Conservation (phyloP, 1,140 invertebrate genomes). For the Homarus americanus region DNA sequence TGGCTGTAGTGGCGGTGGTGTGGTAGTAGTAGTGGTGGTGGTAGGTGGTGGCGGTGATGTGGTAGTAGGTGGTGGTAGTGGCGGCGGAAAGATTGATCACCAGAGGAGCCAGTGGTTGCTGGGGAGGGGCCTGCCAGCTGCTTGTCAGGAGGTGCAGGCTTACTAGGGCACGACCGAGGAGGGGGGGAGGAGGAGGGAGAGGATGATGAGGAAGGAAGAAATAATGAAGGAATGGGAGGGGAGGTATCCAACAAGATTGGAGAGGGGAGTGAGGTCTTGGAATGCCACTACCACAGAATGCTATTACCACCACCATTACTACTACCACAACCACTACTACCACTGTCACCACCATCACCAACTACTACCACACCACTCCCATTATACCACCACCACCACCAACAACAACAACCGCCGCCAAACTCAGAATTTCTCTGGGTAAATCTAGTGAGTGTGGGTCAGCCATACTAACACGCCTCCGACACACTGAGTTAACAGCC, state of each 20-base stretch:
- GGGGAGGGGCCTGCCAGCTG: not conserved
- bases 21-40: too few species aligned
- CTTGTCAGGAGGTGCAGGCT: too few species aligned
- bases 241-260: not conserved
- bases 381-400: too few species aligned
- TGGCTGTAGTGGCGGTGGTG: not conserved
- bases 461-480: too few species aligned
- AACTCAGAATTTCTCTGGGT: too few species aligned
- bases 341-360: not conserved
- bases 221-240: not conserved
- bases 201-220: not conserved
- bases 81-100: not conserved
- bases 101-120: not conserved
- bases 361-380: not conserved
- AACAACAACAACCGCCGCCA: too few species aligned
- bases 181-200: not conserved
- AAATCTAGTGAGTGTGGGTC: too few species aligned
- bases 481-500: too few species aligned
- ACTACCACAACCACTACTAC: not conserved
- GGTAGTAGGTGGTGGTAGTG: too few species aligned
- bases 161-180: too few species aligned
- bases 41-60: not conserved
- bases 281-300: too few species aligned
- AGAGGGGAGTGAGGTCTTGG: not conserved
- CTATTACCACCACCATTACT: not conserved